Percentiles rank a stretch among this genome's conserved stretches.
Evolutionary conservation across 2,113 vertebrate genomes (phyloP).

Genomic region (Heterotilapia buettikoferi): DNA sequence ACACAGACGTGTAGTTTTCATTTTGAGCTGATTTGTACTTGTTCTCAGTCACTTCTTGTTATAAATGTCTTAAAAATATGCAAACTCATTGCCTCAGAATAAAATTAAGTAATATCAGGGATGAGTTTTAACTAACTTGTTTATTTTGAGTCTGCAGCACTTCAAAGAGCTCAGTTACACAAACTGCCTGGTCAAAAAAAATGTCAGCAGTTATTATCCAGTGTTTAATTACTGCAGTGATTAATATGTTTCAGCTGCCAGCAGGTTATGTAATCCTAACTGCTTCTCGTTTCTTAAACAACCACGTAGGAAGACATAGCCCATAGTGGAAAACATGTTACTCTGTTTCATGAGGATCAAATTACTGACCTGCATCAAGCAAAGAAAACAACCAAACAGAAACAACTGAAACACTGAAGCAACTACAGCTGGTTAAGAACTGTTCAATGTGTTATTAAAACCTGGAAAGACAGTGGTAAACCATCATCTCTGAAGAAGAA

Average conservation of each 20-base stretch:
- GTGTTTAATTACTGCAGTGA: neutral
- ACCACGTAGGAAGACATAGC: neutral
- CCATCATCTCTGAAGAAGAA: neutral
- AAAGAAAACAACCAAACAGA: neutral
- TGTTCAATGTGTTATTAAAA: neutral
- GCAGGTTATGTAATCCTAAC: neutral
- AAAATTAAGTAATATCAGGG: fast-evolving
- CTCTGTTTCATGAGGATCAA: neutral
- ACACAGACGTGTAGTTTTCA: neutral
- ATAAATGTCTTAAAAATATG: neutral
- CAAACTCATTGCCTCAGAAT: neutral
- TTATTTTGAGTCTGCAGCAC: neutral
- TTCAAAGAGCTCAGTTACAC: neutral
- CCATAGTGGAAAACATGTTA: fast-evolving
- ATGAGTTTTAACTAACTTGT: neutral
- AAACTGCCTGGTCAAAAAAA: fast-evolving
- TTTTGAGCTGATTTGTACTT: neutral
- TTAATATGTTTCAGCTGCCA: neutral
- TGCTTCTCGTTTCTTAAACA: neutral
- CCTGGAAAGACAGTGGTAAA: neutral
- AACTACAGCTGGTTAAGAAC: neutral
- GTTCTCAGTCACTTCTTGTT: neutral
- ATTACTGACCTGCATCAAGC: neutral
- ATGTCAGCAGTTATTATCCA: neutral
- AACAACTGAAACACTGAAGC: neutral